These are phyloP conservation scores for Thereva unica DNA, from an alignment of 2,888 invertebrate species.

Conservation along the genomic window DNA sequence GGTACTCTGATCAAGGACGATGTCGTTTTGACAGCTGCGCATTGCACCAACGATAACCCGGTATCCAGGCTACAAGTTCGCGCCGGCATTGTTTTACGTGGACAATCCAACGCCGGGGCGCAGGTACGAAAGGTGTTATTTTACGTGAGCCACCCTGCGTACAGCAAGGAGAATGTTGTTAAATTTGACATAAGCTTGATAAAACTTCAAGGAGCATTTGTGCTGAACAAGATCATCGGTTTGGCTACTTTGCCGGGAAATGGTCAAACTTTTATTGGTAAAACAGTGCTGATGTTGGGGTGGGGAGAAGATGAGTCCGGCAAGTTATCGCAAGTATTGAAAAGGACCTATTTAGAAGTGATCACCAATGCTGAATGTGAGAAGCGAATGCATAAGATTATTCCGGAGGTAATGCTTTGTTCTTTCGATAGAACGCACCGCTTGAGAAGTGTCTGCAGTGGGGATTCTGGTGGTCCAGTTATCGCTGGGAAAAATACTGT, in stretches of 20 bases:
- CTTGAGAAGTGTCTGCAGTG: constrained; percentile 6
- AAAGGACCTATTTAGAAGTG: neutral
- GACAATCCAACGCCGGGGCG: neutral
- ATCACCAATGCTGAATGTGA: neutral
- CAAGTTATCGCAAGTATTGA: neutral
- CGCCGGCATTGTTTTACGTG: constrained; percentile 10
- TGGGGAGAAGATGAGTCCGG: constrained; percentile 5
- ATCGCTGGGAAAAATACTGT: constrained; percentile 1
- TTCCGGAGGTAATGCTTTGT: constrained; percentile 11
- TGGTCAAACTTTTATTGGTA: neutral
- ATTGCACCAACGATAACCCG: neutral
- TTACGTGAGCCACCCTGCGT: neutral
- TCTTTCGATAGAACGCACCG: neutral
- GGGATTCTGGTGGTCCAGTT: constrained; percentile 15
- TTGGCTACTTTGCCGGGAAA: neutral
- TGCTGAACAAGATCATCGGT: constrained; percentile 1
- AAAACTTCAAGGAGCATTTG: neutral
- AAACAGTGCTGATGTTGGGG: constrained; percentile 12
- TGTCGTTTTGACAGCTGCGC: constrained; percentile 13
- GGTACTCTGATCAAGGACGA: constrained; percentile 3
- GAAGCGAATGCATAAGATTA: neutral
- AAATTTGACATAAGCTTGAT: constrained; percentile 2
- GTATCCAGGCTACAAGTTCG: neutral
- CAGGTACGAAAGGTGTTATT: constrained; percentile 6
- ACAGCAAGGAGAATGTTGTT: neutral